phyloP scores from a whole-genome alignment of 2,888 invertebrate species.

The Anarsia innoxiella region DNA sequence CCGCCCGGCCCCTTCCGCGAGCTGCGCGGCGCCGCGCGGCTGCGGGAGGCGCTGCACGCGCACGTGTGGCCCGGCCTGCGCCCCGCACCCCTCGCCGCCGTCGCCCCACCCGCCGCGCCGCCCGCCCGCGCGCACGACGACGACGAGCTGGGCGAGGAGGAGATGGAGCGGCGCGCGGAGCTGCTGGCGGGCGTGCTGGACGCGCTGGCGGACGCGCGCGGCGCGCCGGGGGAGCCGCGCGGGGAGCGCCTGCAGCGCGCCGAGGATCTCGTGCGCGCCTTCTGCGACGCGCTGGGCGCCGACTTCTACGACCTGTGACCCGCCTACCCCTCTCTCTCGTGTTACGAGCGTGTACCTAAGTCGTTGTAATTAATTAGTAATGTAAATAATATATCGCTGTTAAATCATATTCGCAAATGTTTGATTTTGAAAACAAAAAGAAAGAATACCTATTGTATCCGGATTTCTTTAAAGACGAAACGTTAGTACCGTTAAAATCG shows the following conservation, averaged over 20 bases:
- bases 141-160: constrained; percentile 1
- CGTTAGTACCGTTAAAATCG: no score
- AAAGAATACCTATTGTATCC: no score
- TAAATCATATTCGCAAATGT: no score
- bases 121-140: constrained; percentile 1
- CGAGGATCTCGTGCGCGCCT: constrained; percentile 18
- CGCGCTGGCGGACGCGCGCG: neutral
- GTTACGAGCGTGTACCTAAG: constrained; percentile 41
- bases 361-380: no score
- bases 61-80: constrained; percentile 1
- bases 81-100: neutral
- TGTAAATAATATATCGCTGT: neutral
- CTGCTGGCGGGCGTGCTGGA: constrained; percentile 8
- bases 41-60: constrained; percentile 7
- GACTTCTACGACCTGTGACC: constrained; percentile 89
- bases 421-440: no score
- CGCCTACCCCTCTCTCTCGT: constrained; percentile 78
- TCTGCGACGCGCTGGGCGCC: constrained; percentile 76
- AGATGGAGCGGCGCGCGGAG: neutral
- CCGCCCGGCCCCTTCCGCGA: neutral
- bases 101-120: neutral
- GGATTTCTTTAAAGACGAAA: no score
- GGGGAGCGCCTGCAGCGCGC: constrained; percentile 15
- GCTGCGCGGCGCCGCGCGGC: neutral
- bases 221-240: neutral